These are phyloP conservation scores for Pristionchus entomophagus DNA, from an alignment of 2,888 invertebrate genomes.

Conservation along the genomic window DNA sequence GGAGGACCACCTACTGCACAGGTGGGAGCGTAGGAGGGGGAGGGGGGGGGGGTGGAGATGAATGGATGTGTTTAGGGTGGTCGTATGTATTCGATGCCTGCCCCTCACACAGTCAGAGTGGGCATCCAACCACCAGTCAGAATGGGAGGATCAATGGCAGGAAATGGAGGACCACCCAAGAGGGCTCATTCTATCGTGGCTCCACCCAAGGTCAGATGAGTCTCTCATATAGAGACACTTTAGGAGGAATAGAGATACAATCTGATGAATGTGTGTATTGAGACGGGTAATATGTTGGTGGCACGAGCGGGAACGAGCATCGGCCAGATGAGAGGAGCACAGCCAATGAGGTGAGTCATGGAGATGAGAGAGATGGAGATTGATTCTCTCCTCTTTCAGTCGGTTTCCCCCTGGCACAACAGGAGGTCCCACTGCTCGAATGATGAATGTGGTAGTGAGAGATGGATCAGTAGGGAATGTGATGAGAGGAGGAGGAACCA, in stretches of 20 bases:
- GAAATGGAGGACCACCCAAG: constrained; percentile 37
- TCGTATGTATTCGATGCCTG: not conserved
- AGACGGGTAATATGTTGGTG: not conserved
- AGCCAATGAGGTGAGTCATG: not conserved
- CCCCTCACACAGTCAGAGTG: not conserved
- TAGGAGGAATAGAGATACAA: not conserved
- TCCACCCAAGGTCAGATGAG: not conserved
- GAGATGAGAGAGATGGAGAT: not conserved
- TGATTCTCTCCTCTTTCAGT: not conserved
- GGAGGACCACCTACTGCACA: not conserved
- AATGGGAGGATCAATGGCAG: not conserved
- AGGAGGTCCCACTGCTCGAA: not conserved
- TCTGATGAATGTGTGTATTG: not conserved
- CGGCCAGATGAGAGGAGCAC: constrained; percentile 12
- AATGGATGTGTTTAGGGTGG: constrained; percentile 21
- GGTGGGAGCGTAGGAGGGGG: not conserved
- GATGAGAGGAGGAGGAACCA: not conserved
- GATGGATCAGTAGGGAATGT: not conserved
- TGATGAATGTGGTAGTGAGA: constrained; percentile 40
- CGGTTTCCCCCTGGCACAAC: not conserved
- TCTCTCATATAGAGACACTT: not conserved
- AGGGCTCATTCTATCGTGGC: constrained; percentile 20
- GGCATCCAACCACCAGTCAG: constrained; percentile 15
- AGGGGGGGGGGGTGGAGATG: not conserved
- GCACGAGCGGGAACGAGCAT: not conserved